Evolutionary conservation across 2,888 invertebrate species (phyloP), one percentile per base, ranked within the genome.

Genomic region (Tiliacea citrago): DNA sequence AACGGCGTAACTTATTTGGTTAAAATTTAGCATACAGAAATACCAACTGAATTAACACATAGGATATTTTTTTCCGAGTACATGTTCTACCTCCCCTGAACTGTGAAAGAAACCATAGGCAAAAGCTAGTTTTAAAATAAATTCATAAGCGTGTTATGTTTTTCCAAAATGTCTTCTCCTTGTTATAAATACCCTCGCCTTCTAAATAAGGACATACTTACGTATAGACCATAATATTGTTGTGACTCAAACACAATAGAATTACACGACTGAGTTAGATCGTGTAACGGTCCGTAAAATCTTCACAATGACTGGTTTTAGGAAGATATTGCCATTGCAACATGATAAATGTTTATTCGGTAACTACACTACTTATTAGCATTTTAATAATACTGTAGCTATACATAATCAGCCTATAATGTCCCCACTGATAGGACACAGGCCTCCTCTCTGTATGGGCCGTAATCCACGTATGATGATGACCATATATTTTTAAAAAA

Each of bases 171-270:
- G 18, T 18, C 49, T 49, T 71, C 49, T 62, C 58, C 29, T 55
- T 45, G 9, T 58, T 58, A 49, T 49, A 16, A 49, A 63, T 62
- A 58, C 42, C 21, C n/a, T 13, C 24, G 47, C 57, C 57, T 42
- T 42, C 42, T 42, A 42, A 29, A 51, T 49, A 47, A 60, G 51
- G 16, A 39, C 7, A 57, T 29, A 49, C 6, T 7, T 42, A 61
- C 29, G 2, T 24, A 42, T 35, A 45, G 24, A n/a, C 16, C 55
- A 24, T 24, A 49, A 65, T 77, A 60, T 57, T 55, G 18, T 55
- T 53, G 68, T 55, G 42, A 35, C 60, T 65, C 29, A 39, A 55
- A 68, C 16, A 78, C 79, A 83, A 78, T 78, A 58, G 71, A 68
- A 57, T 78, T 68, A 67, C 35, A 77, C 21, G 68, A 47, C 53